phyloP scores from a whole-genome alignment of 2,888 invertebrate genomes.

The Nudaria mundana region DNA sequence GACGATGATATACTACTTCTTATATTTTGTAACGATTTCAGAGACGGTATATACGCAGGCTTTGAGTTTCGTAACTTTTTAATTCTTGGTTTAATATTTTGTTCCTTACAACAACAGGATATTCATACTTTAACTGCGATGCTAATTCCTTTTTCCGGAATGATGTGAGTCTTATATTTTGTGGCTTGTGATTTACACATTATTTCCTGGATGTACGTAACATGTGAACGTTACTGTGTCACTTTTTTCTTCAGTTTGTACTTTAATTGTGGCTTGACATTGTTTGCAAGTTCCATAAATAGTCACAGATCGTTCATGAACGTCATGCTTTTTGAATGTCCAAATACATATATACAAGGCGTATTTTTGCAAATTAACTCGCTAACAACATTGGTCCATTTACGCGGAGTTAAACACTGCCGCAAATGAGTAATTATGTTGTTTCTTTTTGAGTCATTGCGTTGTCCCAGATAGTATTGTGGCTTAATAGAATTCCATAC shows the following conservation, averaged over 20 bases:
- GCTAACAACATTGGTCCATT: neutral
- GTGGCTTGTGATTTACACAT: slow-evolving; percentile 2
- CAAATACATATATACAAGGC: slow-evolving; percentile 1
- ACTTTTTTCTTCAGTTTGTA: slow-evolving; percentile 4
- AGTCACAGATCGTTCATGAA: slow-evolving; percentile 1
- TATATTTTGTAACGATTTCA: neutral
- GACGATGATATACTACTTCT: neutral
- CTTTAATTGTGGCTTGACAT: neutral
- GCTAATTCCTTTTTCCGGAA: slow-evolving; percentile 1
- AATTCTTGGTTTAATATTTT: neutral
- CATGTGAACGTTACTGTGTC: neutral
- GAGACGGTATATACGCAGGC: neutral
- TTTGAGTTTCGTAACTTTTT: neutral
- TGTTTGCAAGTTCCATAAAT: slow-evolving; percentile 5
- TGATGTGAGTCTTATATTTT: slow-evolving; percentile 2
- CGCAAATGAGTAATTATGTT: neutral
- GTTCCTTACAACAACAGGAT: slow-evolving; percentile 1
- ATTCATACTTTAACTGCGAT: neutral
- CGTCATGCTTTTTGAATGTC: slow-evolving; percentile 2
- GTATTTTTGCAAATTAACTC: neutral
- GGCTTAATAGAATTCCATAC: slow-evolving; percentile 1
- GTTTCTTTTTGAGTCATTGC: neutral
- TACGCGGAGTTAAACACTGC: neutral
- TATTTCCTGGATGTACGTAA: slow-evolving; percentile 1
- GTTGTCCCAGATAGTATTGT: neutral